Evolutionary conservation across 2,797 vertebrate species (phyloP).

Genomic region (Alcedo atthis): DNA sequence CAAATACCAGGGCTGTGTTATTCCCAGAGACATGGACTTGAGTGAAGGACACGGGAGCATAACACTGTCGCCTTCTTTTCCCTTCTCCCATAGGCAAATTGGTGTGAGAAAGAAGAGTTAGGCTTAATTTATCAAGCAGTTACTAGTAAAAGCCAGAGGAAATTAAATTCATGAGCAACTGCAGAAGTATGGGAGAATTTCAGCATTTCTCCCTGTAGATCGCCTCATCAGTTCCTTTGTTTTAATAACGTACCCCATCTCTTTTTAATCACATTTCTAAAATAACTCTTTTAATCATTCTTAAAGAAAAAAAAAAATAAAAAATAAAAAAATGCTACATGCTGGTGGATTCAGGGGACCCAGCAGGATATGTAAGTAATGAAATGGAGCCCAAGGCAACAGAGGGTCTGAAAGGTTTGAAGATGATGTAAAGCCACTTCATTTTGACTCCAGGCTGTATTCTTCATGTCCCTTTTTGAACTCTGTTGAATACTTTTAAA

Average conservation of each 20-base stretch:
- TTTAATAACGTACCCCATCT: not conserved
- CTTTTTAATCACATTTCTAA: not conserved
- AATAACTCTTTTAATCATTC: not conserved
- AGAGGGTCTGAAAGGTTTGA: not conserved
- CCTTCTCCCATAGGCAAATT: not conserved
- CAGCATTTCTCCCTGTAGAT: not conserved
- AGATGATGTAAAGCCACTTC: not conserved
- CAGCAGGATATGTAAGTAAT: not conserved
- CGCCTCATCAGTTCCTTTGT: fast-evolving
- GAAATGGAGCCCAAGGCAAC: not conserved
- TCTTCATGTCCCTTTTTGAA: not conserved
- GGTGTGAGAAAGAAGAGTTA: not conserved
- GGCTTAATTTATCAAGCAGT: not conserved
- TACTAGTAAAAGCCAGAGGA: not conserved
- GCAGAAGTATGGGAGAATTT: not conserved
- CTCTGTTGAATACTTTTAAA: not conserved
- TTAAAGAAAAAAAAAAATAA: not conserved
- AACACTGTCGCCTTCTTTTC: not conserved
- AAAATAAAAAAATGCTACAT: not conserved
- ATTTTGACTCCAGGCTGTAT: not conserved
- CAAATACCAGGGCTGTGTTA: not conserved
- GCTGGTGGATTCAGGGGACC: not conserved
- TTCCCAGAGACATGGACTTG: not conserved
- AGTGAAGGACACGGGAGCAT: not conserved
- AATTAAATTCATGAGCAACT: not conserved